These are phyloP conservation scores for Torymus auratus DNA, from an alignment of 2,888 invertebrate species.

Conservation along the genomic window DNA sequence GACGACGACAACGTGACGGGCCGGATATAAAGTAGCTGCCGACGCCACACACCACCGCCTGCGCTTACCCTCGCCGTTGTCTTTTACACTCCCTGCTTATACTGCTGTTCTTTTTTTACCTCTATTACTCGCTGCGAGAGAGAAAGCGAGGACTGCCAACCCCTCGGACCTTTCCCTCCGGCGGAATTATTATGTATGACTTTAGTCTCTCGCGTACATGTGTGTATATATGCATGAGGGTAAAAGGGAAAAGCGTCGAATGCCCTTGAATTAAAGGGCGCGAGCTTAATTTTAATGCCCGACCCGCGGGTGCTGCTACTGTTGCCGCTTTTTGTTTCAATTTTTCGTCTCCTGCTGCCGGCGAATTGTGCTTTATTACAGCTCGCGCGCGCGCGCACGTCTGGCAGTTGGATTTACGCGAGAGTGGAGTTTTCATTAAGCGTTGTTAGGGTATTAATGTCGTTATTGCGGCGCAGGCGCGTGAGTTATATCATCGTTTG, in stretches of 20 bases:
- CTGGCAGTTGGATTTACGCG: too few relatives aligned
- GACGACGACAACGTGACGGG: slow-evolving; percentile 21
- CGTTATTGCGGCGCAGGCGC: too few relatives aligned
- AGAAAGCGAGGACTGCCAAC: too few relatives aligned
- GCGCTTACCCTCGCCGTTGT: not conserved
- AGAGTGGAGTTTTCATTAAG: too few relatives aligned
- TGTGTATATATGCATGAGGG: not conserved
- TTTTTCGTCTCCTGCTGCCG: slow-evolving; percentile 1
- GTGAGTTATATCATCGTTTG: too few relatives aligned
- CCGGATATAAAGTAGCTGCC: slow-evolving; percentile 45
- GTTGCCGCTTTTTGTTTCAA: slow-evolving; percentile 28
- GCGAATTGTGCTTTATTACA: not conserved
- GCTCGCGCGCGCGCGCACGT: too few relatives aligned
- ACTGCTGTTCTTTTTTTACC: too few relatives aligned
- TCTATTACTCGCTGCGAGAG: too few relatives aligned
- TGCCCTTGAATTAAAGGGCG: slow-evolving; percentile 47
- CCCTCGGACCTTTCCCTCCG: not conserved
- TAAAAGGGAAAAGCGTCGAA: not conserved
- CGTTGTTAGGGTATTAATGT: too few relatives aligned
- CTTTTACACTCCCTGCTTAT: not conserved
- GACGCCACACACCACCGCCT: not conserved
- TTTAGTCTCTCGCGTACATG: not conserved
- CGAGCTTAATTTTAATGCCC: slow-evolving; percentile 33
- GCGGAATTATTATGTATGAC: slow-evolving; percentile 50
- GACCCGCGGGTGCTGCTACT: not conserved